Conservation (phyloP, 1,140 invertebrate genomes). For the Chionoecetes opilio region DNA sequence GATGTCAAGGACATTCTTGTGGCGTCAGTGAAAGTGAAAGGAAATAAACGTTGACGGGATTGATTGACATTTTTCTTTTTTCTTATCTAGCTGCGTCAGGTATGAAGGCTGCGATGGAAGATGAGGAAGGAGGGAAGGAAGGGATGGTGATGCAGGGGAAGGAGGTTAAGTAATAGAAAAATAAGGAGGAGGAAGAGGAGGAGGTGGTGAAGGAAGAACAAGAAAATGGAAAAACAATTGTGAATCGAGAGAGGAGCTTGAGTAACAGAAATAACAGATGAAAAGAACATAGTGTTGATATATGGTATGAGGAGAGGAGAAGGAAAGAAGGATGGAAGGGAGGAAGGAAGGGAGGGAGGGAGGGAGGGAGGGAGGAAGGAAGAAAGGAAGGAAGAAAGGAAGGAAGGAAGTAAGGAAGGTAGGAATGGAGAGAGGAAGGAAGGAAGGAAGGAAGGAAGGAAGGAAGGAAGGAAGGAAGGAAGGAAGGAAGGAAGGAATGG, state of each 20-base stretch:
- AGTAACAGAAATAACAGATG: no score
- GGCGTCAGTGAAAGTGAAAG: neutral
- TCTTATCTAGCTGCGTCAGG: neutral
- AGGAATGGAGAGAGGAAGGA: neutral
- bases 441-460: neutral
- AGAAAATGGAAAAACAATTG: no score
- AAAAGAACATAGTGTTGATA: no score
- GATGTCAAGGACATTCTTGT: neutral
- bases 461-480: neutral
- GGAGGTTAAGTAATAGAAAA: neutral
- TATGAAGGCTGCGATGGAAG: neutral
- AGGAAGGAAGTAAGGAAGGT: neutral
- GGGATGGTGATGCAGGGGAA: neutral
- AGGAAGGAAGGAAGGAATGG: neutral
- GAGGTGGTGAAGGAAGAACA: no score
- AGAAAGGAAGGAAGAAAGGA: neutral
- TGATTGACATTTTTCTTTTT: conserved; percentile 5
- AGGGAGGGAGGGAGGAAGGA: neutral
- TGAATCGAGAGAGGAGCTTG: no score
- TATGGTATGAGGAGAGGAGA: no score
- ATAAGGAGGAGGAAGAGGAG: neutral
- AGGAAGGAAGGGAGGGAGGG: neutral
- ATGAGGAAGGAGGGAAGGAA: neutral
- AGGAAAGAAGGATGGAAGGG: neutral
- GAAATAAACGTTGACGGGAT: neutral